phyloP scores from a whole-genome alignment of 2,113 vertebrate genomes.

The Tragelaphus scriptus region DNA sequence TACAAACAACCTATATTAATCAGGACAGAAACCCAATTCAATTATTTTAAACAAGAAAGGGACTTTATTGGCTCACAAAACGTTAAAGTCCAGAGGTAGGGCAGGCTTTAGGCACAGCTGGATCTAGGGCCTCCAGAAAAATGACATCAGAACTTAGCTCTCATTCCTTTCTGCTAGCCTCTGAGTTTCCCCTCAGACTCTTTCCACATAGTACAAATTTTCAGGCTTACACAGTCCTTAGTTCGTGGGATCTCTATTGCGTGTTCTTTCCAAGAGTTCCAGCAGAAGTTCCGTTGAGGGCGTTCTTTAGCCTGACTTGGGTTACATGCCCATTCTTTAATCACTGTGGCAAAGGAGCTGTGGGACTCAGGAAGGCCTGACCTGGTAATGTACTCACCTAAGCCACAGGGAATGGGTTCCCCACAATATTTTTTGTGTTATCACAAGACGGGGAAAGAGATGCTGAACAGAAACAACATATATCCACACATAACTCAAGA shows the following conservation, averaged over 20 bases:
- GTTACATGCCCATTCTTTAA: constrained; percentile 12
- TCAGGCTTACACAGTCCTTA: constrained; percentile 12
- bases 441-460: constrained; percentile 13
- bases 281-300: constrained; percentile 24
- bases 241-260: not conserved
- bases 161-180: constrained; percentile 46
- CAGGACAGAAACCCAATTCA: constrained; percentile 66
- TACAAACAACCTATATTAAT: constrained; percentile 68
- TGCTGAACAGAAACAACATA: constrained; percentile 39
- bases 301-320: constrained; percentile 36
- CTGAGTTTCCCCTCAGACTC: constrained; percentile 40
- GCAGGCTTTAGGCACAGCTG: constrained; percentile 74
- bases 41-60: constrained; percentile 68
- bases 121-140: constrained; percentile 68
- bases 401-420: constrained; percentile 47
- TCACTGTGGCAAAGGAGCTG: not conserved
- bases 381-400: constrained; percentile 36
- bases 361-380: constrained; percentile 28
- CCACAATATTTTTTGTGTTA: constrained; percentile 52
- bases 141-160: constrained; percentile 47
- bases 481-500: not conserved
- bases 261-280: constrained; percentile 46
- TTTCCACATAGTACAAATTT: constrained; percentile 17
- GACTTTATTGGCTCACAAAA: constrained; percentile 76
- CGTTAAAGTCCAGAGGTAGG: constrained; percentile 73